Base-by-base conservation (phyloP, 1,140 invertebrate genomes). In the Aphelenchoides avenae region DNA sequence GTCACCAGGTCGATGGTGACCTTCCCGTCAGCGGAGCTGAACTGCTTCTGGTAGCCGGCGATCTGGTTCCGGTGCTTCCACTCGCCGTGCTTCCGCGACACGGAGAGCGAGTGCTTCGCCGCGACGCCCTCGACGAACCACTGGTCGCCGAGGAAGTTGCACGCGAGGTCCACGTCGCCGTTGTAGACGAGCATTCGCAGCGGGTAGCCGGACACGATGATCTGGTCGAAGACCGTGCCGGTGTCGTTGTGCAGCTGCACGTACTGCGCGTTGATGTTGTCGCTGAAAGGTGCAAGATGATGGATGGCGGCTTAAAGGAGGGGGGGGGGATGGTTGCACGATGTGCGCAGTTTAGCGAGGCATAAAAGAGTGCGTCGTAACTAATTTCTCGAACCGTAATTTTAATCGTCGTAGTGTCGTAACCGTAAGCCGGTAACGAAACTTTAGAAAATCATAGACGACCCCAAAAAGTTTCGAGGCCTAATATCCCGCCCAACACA, bases 71-170 rank as follows among this genome's bases (percentile, higher is more conserved):
- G 42, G 15, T 41, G 29, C n/a, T 24, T 39, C 58, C 58, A 61
- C 5, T 26, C 7, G 6, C 13, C n/a, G 13, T 46, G 43, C 4
- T 24, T n/a, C 34, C 34, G 27, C 3, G 24, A 15, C 18, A 46
- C 15, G n/a, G 11, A 18, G 27, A 46, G 24, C 4, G 13, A n/a
- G 34, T 46, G 37, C 47, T 37, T 37, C 44, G 26, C 18, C 11
- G 56, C 58, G 5, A 56, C 20, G 11, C 41, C 30, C 40, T 61
- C 58, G 13, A 78, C 70, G 72, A 82, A 82, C 80, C 81, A 82
- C 67, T 82, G 75, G 63, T 81, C 80, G 26, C 80, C 80, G 0
- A 82, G 66, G 61, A 80, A 82, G 58, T 82, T 81, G 61, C 81
- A 82, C 0, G 79, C 79, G 78, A 81, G 18, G 24, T 61, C 58